phyloP scores from a whole-genome alignment of 2,113 vertebrate genomes.

The Crotalus horridus region DNA sequence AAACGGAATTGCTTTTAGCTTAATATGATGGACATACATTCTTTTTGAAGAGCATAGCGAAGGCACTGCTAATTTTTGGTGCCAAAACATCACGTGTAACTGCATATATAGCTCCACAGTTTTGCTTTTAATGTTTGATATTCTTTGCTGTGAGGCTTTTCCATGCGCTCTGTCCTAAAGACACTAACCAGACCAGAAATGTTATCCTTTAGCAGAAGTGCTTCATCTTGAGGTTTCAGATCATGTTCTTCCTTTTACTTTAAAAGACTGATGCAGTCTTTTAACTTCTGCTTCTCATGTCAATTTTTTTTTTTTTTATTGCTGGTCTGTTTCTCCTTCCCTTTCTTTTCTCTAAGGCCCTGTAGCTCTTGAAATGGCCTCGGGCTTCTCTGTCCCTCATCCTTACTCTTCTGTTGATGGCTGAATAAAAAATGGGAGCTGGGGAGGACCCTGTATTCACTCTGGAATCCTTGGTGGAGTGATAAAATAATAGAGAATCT shows the following conservation, averaged over 20 bases:
- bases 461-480: neutral
- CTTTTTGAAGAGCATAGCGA: neutral
- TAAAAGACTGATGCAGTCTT: neutral
- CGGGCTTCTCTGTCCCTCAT: too few relatives aligned
- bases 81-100: neutral
- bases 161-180: neutral
- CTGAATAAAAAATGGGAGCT: neutral
- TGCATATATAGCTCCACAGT: neutral
- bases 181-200: neutral
- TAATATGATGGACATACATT: neutral
- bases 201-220: neutral
- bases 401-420: neutral
- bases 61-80: neutral
- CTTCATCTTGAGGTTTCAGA: neutral
- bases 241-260: neutral
- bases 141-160: neutral
- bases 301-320: neutral
- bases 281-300: neutral
- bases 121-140: neutral
- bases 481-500: neutral
- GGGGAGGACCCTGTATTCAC: neutral
- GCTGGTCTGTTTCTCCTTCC: neutral
- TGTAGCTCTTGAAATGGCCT: neutral
- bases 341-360: neutral
- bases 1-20: neutral